Evolutionary conservation across 2,113 vertebrate species (phyloP).

Genomic region (Heptranchias perlo): DNA sequence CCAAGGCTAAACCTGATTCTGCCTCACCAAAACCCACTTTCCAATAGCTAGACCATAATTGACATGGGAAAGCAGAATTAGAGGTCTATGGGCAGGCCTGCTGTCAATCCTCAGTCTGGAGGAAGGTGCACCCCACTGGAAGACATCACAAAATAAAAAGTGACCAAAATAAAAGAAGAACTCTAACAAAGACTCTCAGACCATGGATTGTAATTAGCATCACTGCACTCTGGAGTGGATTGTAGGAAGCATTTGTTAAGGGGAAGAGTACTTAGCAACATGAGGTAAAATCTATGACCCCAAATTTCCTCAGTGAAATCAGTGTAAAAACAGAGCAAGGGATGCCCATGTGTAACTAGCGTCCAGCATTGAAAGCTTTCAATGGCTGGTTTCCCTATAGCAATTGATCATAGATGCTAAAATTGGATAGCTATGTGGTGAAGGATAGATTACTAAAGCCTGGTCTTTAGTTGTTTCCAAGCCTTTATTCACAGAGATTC

Average conservation of each 20-base stretch:
- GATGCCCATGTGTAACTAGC: not conserved
- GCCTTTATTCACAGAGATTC: too few species aligned
- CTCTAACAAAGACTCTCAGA: not conserved
- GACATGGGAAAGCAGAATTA: not conserved
- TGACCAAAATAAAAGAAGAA: not conserved
- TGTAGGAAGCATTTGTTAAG: not conserved
- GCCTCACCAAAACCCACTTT: not conserved
- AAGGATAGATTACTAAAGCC: too few species aligned
- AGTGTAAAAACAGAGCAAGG: not conserved
- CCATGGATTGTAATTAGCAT: not conserved
- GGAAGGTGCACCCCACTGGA: not conserved
- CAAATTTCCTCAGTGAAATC: not conserved
- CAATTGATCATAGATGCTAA: not conserved
- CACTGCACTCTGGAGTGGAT: not conserved
- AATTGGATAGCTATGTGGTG: too few species aligned
- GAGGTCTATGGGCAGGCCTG: not conserved
- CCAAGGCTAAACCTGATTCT: not conserved
- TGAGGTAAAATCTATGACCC: not conserved
- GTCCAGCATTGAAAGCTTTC: not conserved
- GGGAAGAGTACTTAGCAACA: not conserved
- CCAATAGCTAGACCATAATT: not conserved
- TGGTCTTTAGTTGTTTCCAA: too few species aligned
- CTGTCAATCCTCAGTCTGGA: not conserved
- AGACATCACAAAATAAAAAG: not conserved
- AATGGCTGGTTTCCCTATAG: not conserved